Percentiles rank a stretch among this genome's conserved stretches.
These are phyloP conservation scores for Carcharodon carcharias DNA, from an alignment of 2,797 vertebrate species.

Conservation along the genomic window DNA sequence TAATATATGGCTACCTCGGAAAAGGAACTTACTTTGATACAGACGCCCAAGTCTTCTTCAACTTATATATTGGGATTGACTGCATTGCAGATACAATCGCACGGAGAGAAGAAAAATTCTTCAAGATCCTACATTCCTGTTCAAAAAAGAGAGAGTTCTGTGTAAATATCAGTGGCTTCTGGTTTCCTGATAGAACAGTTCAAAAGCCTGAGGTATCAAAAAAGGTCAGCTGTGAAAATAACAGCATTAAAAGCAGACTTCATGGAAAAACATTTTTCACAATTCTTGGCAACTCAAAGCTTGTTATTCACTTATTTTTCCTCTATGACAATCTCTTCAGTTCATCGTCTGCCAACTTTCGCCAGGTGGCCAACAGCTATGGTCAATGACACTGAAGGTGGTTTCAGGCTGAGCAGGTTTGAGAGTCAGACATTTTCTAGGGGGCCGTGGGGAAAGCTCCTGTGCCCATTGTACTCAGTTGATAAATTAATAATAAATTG, in stretches of 20 bases:
- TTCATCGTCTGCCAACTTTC: not conserved
- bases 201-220: constrained; percentile 44
- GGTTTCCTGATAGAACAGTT: constrained; percentile 49
- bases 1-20: not conserved
- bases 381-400: not conserved
- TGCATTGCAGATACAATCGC: constrained; percentile 87
- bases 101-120: constrained; percentile 92
- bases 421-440: not conserved
- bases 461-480: not conserved
- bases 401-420: not conserved
- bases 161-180: constrained; percentile 44
- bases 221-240: constrained; percentile 57
- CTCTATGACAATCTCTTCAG: not conserved
- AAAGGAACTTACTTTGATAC: constrained; percentile 76
- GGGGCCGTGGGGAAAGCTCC: not conserved
- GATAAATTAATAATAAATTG: not conserved
- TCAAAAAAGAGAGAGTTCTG: constrained; percentile 49
- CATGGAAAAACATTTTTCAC: constrained; percentile 42
- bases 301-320: constrained; percentile 51
- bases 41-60: constrained; percentile 80
- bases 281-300: constrained; percentile 46
- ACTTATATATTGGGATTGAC: constrained; percentile 83
- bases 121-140: constrained; percentile 90
- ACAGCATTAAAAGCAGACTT: constrained; percentile 47
- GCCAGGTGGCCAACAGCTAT: not conserved